Evolutionary conservation across 2,113 vertebrate genomes (phyloP).

Genomic region (Limnothrissa miodon): DNA sequence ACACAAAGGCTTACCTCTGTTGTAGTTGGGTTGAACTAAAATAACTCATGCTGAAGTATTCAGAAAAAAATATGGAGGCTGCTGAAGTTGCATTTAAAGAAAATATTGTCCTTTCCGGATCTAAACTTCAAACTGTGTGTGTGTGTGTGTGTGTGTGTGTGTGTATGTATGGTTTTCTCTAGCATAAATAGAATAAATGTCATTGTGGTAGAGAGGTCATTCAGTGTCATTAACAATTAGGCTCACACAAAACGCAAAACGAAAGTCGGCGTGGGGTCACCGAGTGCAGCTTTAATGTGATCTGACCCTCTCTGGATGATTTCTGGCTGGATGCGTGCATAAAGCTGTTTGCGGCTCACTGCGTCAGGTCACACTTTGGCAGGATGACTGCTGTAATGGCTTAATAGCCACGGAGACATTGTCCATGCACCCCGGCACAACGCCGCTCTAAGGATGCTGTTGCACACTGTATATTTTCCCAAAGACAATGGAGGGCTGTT

Average conservation of each 20-base stretch:
- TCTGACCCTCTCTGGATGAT: not conserved
- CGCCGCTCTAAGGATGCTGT: not conserved
- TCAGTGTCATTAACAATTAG: not conserved
- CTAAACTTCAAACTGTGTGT: not conserved
- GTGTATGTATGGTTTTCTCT: not conserved
- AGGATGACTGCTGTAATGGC: not conserved
- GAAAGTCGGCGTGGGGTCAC: not conserved
- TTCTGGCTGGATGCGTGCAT: not conserved
- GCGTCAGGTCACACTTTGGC: not conserved
- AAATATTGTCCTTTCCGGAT: not conserved
- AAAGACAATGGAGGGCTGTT: not conserved
- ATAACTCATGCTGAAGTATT: not conserved
- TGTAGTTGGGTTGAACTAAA: not conserved
- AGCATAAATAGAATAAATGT: not conserved
- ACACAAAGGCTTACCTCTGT: not conserved
- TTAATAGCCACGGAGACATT: not conserved
- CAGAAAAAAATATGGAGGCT: not conserved
- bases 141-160: not conserved
- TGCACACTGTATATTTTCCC: not conserved
- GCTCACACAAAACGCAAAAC: not conserved
- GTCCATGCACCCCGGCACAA: not conserved
- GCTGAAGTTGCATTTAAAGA: not conserved
- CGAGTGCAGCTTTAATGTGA: not conserved
- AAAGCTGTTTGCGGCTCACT: constrained; percentile 12
- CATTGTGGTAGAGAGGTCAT: not conserved